A percentile compares a stretch with the other conserved stretches of the same genome.
Evolutionary conservation across 2,888 invertebrate species (phyloP).

Genomic region (Lampropteryx suffumata): DNA sequence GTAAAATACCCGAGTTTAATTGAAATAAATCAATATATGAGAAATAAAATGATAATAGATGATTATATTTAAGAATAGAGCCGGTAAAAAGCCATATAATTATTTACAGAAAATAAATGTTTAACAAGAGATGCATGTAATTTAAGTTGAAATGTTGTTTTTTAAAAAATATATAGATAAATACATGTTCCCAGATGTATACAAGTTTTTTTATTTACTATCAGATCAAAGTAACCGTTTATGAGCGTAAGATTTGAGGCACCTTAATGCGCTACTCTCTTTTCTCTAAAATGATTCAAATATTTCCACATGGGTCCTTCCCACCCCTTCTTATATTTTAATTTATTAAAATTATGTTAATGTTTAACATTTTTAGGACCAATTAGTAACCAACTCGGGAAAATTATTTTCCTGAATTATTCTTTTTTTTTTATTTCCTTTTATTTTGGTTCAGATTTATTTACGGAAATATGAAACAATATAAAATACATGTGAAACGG

Average conservation of each 20-base stretch:
- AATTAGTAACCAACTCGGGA: too few relatives aligned
- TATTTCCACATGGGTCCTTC: too few relatives aligned
- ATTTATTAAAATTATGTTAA: too few relatives aligned
- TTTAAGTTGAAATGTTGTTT: constrained; percentile 72
- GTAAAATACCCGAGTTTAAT: constrained; percentile 23
- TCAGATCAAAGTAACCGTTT: background rate
- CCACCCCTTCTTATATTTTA: too few relatives aligned
- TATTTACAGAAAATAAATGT: constrained; percentile 38
- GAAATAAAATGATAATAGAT: background rate
- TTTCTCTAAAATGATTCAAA: too few relatives aligned
- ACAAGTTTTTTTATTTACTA: constrained; percentile 26
- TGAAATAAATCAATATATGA: constrained; percentile 16
- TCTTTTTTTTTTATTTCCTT: too few relatives aligned
- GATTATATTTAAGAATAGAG: constrained; percentile 13
- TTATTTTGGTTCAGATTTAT: too few relatives aligned
- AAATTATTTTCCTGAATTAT: too few relatives aligned
- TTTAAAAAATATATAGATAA: constrained; percentile 56
- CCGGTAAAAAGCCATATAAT: constrained; percentile 18
- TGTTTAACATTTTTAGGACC: too few relatives aligned
- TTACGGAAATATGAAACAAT: too few relatives aligned
- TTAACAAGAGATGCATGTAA: constrained; percentile 36
- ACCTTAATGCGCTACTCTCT: background rate
- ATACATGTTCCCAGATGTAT: constrained; percentile 58
- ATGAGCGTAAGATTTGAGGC: background rate
- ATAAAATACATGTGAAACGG: too few relatives aligned